phyloP scores from a whole-genome alignment of 2,797 vertebrate species.

The Emydoidea blandingii region DNA sequence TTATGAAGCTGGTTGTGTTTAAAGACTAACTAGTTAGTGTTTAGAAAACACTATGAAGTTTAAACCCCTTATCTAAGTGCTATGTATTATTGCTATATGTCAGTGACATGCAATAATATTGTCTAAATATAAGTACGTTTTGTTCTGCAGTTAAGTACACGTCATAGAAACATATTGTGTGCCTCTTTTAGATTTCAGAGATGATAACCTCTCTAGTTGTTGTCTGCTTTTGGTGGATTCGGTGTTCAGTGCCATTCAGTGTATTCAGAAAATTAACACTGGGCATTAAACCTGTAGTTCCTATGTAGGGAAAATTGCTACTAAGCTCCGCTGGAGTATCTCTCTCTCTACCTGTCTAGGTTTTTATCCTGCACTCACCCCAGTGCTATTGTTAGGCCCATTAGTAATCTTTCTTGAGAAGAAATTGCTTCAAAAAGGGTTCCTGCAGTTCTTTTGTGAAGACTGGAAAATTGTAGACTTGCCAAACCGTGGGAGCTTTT shows the following conservation, averaged over 20 bases:
- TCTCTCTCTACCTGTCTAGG: background rate
- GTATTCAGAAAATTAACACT: background rate
- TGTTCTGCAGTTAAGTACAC: background rate
- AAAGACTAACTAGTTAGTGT: background rate
- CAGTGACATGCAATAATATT: background rate
- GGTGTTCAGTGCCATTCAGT: slow-evolving; percentile 22
- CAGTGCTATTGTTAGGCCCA: slow-evolving; percentile 56
- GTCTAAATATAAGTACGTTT: background rate
- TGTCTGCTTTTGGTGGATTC: slow-evolving; percentile 41
- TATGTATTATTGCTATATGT: background rate
- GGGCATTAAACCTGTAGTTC: slow-evolving; percentile 41
- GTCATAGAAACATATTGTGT: background rate
- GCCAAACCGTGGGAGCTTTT: slow-evolving; percentile 73
- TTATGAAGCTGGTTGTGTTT: background rate
- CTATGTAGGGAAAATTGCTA: slow-evolving; percentile 29
- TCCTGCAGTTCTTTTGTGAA: slow-evolving; percentile 70
- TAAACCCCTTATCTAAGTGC: background rate
- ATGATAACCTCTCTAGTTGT: background rate
- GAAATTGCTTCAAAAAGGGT: slow-evolving; percentile 65
- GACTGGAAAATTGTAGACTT: slow-evolving; percentile 72
- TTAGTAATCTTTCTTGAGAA: slow-evolving; percentile 49
- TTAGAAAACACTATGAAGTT: background rate
- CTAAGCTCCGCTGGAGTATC: background rate
- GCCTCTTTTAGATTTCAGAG: slow-evolving; percentile 28
- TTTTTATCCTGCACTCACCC: slow-evolving; percentile 38